Evolutionary conservation across 2,888 invertebrate genomes (phyloP).

Genomic region (Scaptomyza tumidula): DNA sequence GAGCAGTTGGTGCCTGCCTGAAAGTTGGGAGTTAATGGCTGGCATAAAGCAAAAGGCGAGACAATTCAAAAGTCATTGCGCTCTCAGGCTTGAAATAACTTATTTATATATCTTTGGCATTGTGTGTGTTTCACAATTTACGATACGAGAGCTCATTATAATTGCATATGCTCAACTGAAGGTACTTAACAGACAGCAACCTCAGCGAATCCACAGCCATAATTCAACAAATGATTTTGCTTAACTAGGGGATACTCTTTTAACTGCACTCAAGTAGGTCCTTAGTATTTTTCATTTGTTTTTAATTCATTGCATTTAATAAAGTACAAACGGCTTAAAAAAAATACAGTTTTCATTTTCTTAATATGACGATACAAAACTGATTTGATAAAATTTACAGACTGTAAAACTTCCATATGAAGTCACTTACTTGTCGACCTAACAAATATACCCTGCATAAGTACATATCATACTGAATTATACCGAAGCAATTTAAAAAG

Average conservation of each 20-base stretch:
- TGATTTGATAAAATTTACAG: no score
- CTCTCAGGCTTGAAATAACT: conserved; percentile 34
- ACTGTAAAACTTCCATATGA: neutral
- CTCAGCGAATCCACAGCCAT: neutral
- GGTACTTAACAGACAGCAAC: conserved; percentile 25
- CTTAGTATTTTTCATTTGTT: no score
- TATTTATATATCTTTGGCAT: conserved; percentile 21
- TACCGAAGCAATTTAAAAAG: conserved; percentile 13
- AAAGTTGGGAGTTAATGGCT: conserved; percentile 52
- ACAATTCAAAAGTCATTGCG: conserved; percentile 43
- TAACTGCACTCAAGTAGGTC: neutral
- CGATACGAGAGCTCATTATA: conserved; percentile 10
- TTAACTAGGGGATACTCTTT: neutral
- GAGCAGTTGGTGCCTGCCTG: conserved; percentile 50
- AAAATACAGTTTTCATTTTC: neutral
- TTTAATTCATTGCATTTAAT: no score
- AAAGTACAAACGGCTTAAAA: neutral
- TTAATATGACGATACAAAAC: neutral
- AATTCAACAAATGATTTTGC: neutral
- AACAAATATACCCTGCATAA: neutral
- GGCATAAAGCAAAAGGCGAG: conserved; percentile 52
- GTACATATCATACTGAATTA: neutral
- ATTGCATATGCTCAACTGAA: conserved; percentile 16
- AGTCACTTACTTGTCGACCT: neutral
- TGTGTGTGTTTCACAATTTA: conserved; percentile 17